Evolutionary conservation across 2,797 vertebrate genomes (phyloP), one percentile per base, ranked within the genome.

Genomic region (Enteromius trimaculatus): DNA sequence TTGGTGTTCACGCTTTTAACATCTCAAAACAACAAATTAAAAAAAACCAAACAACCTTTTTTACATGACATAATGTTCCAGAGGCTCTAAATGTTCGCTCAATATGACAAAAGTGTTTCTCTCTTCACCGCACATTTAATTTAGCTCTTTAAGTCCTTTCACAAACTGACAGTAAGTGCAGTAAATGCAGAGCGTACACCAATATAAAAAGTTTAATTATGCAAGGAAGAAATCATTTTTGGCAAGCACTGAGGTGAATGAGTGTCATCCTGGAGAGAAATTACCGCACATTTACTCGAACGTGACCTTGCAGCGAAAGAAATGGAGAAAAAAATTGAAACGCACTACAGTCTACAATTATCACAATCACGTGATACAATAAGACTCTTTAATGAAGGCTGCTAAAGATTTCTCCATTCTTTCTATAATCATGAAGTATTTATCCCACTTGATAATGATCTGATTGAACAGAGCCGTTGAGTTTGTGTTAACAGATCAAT

Each of bases 251-350:
- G 65, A 77, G 81, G 84, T 88, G 79, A 81, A 85, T 81, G 87
- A 88, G 88, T 89, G 91, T 90, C 84, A 86, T 79, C 84, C 66
- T 84, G 71, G 87, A 81, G 86, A 92, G 90, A 90, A 78, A 83
- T 71, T 1, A 49, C 26, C 19, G 10, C 49, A 23, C 69, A 81
- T 72, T 62, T 65, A 23, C 39, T 29, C 60, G 5, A 34, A 53
- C 29, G 49, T 9, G 23, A 80, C 65, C 65, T 70, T 55, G 65
- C 51, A n/a, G 37, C 39, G 14, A 77, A 82, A 55, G 58, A 69
- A 68, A 68, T 60, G 39, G 21, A 70, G 74, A 70, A 62, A 62
- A 70, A 47, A 3, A 3, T 1, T 47, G 29, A 65, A 39, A 10
- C 16, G 11, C n/a, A 11, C 16, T 49, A 42, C 6, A 5, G 23